These are phyloP conservation scores for Nymphalis urticae DNA, from an alignment of 2,888 invertebrate species.

Conservation along the genomic window DNA sequence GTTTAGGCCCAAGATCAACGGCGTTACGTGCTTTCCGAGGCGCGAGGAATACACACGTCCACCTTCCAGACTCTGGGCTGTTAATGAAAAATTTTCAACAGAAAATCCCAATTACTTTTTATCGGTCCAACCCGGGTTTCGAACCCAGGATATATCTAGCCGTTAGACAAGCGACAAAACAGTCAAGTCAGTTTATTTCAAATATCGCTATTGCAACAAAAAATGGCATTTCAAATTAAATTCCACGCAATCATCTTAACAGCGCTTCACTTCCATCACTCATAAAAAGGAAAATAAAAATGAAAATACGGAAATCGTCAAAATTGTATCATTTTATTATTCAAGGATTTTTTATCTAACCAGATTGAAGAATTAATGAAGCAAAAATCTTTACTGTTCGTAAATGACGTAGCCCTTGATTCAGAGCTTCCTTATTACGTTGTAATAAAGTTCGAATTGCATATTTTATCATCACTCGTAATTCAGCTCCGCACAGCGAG, in stretches of 20 bases:
- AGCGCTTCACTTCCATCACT: neutral
- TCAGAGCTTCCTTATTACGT: constrained; percentile 19
- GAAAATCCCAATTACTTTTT: too few species aligned
- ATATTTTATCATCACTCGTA: constrained; percentile 4
- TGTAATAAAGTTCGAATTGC: constrained; percentile 31
- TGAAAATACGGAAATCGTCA: constrained; percentile 7
- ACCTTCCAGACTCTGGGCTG: too few species aligned
- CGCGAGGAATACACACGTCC: too few species aligned
- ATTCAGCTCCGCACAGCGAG: constrained; percentile 39
- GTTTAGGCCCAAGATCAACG: too few species aligned
- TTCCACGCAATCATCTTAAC: neutral
- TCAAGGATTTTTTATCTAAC: constrained; percentile 37
- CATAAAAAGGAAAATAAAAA: neutral
- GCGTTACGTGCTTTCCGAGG: too few species aligned
- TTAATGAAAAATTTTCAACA: too few species aligned
- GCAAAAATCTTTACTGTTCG: constrained; percentile 25
- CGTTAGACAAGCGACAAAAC: too few species aligned
- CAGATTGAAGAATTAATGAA: constrained; percentile 45
- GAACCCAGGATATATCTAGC: too few species aligned
- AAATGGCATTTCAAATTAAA: neutral
- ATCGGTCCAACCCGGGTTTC: too few species aligned
- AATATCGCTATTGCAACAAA: too few species aligned
- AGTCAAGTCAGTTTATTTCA: too few species aligned
- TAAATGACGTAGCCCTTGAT: neutral
- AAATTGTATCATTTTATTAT: constrained; percentile 28